Conservation (phyloP, 2,113 vertebrate species). For the Sclerurus mexicanus region DNA sequence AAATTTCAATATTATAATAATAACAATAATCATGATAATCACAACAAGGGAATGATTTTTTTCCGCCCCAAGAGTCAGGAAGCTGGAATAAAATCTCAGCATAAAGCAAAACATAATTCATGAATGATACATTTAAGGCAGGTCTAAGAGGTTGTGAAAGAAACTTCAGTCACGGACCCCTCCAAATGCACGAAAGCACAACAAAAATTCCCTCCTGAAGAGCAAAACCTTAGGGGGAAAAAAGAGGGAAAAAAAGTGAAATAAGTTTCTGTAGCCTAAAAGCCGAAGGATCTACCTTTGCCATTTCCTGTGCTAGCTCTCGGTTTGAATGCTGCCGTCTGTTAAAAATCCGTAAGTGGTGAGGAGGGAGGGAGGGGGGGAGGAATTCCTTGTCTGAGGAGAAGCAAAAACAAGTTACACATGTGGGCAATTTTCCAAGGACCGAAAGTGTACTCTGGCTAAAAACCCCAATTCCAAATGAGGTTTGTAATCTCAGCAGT, state of each 20-base stretch:
- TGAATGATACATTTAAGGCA: not conserved
- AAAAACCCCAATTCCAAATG: not conserved
- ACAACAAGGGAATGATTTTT: not conserved
- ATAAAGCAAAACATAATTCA: not conserved
- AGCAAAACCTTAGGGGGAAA: not conserved
- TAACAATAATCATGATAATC: not conserved
- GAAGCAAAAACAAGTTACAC: conserved; percentile 62
- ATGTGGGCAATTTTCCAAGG: conserved; percentile 47
- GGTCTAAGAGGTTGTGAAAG: conserved; percentile 12
- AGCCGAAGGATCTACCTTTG: conserved; percentile 43
- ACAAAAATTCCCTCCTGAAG: not conserved
- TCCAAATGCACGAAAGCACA: not conserved
- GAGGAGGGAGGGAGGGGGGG: not conserved
- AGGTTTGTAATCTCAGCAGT: conserved; percentile 35
- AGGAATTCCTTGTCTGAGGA: conserved; percentile 42
- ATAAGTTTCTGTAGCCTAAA: conserved; percentile 9
- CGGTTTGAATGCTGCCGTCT: conserved; percentile 52
- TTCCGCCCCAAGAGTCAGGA: not conserved
- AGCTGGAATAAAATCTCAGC: not conserved
- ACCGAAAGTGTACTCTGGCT: not conserved
- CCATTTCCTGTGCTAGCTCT: conserved; percentile 49
- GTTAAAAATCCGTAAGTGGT: conserved; percentile 23
- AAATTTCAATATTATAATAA: not conserved
- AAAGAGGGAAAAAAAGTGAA: not conserved
- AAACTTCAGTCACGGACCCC: not conserved